These are phyloP conservation scores for Struthidea cinerea DNA, from an alignment of 2,113 vertebrate genomes.

Conservation along the genomic window DNA sequence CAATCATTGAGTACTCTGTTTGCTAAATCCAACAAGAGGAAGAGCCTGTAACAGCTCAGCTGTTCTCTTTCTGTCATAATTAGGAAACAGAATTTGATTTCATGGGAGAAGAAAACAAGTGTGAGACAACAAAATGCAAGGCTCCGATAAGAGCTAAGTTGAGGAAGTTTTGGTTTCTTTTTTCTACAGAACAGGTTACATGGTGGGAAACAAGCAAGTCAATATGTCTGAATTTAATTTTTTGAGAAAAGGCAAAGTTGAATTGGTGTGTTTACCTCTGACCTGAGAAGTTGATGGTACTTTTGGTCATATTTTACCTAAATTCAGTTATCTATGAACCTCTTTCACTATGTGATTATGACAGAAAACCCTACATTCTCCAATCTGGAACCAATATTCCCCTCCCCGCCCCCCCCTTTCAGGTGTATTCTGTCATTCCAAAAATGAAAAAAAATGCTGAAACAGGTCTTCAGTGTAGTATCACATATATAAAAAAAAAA, in stretches of 20 bases:
- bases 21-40: conserved; percentile 4
- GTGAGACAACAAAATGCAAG: neutral
- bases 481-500: no score
- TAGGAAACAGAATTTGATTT: conserved; percentile 5
- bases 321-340: neutral
- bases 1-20: neutral
- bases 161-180: neutral
- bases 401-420: accelerated
- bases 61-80: conserved; percentile 15
- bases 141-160: neutral
- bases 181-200: neutral
- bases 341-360: neutral
- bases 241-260: neutral
- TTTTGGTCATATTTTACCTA: neutral
- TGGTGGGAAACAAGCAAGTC: neutral
- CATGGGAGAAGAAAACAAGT: neutral
- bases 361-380: neutral
- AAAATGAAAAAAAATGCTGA: neutral
- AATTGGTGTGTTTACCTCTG: neutral
- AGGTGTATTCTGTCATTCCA: neutral
- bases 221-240: neutral
- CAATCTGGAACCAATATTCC: neutral
- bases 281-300: neutral
- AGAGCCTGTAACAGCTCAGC: conserved; percentile 18
- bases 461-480: neutral